Percentiles rank a stretch among this genome's conserved stretches.
Conservation (phyloP, 2,888 invertebrate genomes). For the Parnassius apollo region DNA sequence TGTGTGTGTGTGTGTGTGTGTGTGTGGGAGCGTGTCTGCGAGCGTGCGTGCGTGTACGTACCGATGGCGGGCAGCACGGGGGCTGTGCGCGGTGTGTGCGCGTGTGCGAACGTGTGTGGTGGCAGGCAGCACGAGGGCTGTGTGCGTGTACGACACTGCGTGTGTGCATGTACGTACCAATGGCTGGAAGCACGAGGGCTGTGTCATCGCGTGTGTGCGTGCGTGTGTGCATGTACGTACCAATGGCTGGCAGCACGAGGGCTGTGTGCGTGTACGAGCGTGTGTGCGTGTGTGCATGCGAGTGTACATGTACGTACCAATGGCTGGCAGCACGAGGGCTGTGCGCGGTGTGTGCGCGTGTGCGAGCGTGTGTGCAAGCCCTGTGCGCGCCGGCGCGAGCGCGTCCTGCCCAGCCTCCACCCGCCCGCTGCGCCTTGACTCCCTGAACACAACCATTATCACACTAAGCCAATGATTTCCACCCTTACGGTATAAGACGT, state of each 20-base stretch:
- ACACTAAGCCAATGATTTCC: too few relatives aligned
- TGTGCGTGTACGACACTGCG: neutral
- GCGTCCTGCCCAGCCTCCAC: slow-evolving; percentile 62
- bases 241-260: slow-evolving; percentile 58
- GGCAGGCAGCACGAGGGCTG: neutral
- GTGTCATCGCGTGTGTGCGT: slow-evolving; percentile 16
- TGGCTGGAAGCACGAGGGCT: slow-evolving; percentile 55
- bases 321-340: slow-evolving; percentile 55
- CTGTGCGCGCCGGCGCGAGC: slow-evolving; percentile 42
- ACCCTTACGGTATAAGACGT: too few relatives aligned
- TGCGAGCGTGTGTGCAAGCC: slow-evolving; percentile 19
- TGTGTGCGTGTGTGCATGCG: neutral
- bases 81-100: too few relatives aligned
- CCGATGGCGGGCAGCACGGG: neutral
- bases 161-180: slow-evolving; percentile 40
- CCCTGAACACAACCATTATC: slow-evolving; percentile 18
- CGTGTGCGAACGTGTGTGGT: too few relatives aligned
- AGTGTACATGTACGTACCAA: slow-evolving; percentile 40
- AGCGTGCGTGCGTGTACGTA: neutral
- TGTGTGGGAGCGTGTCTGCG: too few relatives aligned
- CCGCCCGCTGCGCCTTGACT: slow-evolving; percentile 32
- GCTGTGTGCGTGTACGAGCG: slow-evolving; percentile 31
- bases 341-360: slow-evolving; percentile 30
- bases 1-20: too few relatives aligned
- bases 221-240: slow-evolving; percentile 32